phyloP scores from a whole-genome alignment of 2,888 invertebrate genomes.

The Sisyra nigra region DNA sequence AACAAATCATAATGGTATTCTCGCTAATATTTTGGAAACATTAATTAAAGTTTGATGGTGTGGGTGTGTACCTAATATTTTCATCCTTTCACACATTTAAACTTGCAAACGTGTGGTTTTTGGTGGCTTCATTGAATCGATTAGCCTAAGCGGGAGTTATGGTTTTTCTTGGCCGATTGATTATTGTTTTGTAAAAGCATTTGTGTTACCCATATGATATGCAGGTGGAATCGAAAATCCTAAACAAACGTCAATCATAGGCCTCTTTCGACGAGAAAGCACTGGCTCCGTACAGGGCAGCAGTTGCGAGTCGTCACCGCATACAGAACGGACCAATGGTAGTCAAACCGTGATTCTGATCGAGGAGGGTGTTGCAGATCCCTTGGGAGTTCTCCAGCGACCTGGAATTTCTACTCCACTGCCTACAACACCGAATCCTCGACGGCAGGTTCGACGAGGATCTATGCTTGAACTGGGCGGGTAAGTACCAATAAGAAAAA shows the following conservation, averaged over 20 bases:
- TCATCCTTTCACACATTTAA: conserved; percentile 8
- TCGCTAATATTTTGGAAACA: too few relatives aligned
- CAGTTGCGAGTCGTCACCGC: conserved; percentile 27
- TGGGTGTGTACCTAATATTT: conserved; percentile 17
- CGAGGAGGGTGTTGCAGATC: conserved; percentile 32
- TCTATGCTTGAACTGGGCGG: conserved; percentile 71
- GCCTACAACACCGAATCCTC: conserved; percentile 42
- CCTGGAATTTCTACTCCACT: conserved; percentile 36
- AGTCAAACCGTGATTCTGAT: conserved; percentile 35
- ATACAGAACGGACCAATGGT: conserved; percentile 9
- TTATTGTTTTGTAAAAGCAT: not conserved
- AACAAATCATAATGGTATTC: too few relatives aligned
- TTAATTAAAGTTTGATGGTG: conserved; percentile 12
- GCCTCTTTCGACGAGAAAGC: conserved; percentile 74
- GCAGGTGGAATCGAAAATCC: conserved; percentile 76
- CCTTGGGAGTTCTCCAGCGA: conserved; percentile 22
- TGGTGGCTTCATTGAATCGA: not conserved
- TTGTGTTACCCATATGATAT: conserved; percentile 9
- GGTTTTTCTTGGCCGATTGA: not conserved
- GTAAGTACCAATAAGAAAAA: conserved; percentile 31
- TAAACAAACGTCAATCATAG: conserved; percentile 76
- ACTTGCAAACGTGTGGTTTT: not conserved
- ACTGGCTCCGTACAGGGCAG: conserved; percentile 46
- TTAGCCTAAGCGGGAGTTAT: not conserved
- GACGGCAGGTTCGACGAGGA: conserved; percentile 54